Percentiles rank a stretch among this genome's conserved stretches.
phyloP scores from a whole-genome alignment of 2,113 vertebrate species.

The Marmota monax region DNA sequence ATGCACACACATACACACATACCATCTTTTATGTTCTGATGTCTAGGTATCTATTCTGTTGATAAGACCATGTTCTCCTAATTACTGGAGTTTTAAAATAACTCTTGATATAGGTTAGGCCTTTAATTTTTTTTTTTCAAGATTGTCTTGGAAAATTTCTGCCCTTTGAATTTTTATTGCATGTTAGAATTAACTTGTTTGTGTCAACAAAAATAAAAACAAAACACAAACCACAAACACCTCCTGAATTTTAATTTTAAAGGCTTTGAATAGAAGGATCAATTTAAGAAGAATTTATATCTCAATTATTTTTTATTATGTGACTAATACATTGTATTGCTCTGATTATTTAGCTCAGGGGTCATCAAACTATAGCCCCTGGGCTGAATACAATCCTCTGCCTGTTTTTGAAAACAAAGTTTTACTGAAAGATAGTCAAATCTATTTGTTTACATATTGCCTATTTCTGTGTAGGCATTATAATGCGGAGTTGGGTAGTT shows the following conservation, averaged over 20 bases:
- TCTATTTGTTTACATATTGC: background rate
- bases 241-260: conserved; percentile 10
- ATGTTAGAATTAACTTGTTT: background rate
- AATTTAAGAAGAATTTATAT: background rate
- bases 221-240: background rate
- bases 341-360: background rate
- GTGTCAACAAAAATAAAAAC: background rate
- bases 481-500: background rate
- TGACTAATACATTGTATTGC: background rate
- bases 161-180: conserved; percentile 10
- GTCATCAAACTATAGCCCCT: background rate
- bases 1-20: background rate
- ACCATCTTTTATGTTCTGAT: background rate
- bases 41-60: background rate
- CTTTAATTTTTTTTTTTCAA: conserved; percentile 1
- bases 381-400: background rate
- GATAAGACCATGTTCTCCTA: background rate
- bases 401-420: background rate
- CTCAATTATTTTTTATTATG: background rate
- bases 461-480: background rate
- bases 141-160: background rate
- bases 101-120: background rate
- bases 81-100: conserved; percentile 26
- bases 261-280: background rate
- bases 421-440: background rate